Percentiles rank a stretch among this genome's conserved stretches.
Evolutionary conservation across 2,113 vertebrate genomes (phyloP).

Genomic region (Marcusenius ussheri): DNA sequence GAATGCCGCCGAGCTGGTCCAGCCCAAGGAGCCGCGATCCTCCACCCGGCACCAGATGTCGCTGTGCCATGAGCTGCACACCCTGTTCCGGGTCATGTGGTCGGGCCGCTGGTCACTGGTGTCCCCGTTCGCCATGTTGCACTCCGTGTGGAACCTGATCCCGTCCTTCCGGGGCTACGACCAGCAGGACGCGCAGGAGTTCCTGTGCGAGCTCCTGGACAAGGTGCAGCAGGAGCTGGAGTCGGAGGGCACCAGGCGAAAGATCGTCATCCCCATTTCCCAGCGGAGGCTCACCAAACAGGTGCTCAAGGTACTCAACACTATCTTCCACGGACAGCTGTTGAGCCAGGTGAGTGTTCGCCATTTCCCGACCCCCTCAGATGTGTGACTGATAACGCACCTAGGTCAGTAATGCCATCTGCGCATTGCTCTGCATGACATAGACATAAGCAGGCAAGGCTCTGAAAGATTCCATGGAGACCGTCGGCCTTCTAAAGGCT

Average conservation of each 20-base stretch:
- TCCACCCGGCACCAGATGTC: conserved; percentile 86
- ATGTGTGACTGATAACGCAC: background rate
- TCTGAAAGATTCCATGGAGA: background rate
- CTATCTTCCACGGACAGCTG: conserved; percentile 97
- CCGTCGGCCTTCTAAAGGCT: background rate
- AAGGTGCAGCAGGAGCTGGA: conserved; percentile 98
- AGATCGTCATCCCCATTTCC: conserved; percentile 91
- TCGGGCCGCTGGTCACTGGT: conserved; percentile 94
- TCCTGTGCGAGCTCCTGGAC: conserved; percentile 91
- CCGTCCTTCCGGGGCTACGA: conserved; percentile 91
- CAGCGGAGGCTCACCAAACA: conserved; percentile 96
- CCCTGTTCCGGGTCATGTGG: conserved; percentile 98
- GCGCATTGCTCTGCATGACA: background rate
- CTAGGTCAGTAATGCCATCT: background rate
- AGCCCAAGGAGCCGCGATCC: conserved; percentile 83
- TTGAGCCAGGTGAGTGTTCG: conserved; percentile 82
- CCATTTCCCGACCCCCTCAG: background rate
- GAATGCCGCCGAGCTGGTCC: conserved; percentile 77
- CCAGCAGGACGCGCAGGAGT: conserved; percentile 98
- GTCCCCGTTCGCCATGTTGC: conserved; percentile 96
- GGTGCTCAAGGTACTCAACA: conserved; percentile 97
- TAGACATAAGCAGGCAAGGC: background rate
- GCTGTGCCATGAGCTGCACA: conserved; percentile 94
- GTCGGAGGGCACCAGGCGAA: conserved; percentile 78
- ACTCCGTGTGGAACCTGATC: conserved; percentile 97